Conservation (phyloP, 2,113 vertebrate genomes). For the Chaetodon trifascialis region DNA sequence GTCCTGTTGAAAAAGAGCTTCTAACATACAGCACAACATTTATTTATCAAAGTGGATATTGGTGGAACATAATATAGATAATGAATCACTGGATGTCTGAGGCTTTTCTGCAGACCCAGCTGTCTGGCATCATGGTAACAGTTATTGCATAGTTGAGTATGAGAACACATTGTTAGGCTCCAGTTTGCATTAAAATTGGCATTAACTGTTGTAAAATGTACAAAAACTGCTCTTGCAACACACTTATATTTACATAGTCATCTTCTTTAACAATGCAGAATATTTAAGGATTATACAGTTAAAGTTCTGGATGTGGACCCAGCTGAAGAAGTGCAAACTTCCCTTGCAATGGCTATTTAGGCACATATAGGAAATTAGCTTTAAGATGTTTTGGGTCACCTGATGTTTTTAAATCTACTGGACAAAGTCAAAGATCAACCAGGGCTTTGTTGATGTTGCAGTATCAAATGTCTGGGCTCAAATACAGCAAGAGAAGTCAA, state of each 20-base stretch:
- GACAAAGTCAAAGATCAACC: background rate
- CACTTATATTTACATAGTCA: background rate
- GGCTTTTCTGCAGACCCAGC: too few relatives aligned
- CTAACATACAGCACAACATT: background rate
- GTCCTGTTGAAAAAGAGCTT: background rate
- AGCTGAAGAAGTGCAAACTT: too few relatives aligned
- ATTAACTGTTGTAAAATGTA: background rate
- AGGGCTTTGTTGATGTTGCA: background rate
- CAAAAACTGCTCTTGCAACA: background rate
- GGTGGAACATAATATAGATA: background rate
- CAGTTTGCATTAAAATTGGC: background rate
- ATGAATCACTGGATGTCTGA: too few relatives aligned
- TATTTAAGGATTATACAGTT: background rate
- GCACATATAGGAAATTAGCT: too few relatives aligned
- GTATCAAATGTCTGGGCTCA: background rate
- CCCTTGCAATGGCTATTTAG: background rate
- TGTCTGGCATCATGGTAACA: background rate
- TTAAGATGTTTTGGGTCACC: background rate
- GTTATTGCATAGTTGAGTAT: background rate
- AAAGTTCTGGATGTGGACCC: too few relatives aligned
- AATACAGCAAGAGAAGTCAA: background rate
- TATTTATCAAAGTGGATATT: background rate
- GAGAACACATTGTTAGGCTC: background rate
- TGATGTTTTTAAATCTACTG: background rate
- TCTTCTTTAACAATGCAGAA: background rate